Evolutionary conservation across 1,140 invertebrate genomes (phyloP).

Genomic region (Diuraphis noxia): DNA sequence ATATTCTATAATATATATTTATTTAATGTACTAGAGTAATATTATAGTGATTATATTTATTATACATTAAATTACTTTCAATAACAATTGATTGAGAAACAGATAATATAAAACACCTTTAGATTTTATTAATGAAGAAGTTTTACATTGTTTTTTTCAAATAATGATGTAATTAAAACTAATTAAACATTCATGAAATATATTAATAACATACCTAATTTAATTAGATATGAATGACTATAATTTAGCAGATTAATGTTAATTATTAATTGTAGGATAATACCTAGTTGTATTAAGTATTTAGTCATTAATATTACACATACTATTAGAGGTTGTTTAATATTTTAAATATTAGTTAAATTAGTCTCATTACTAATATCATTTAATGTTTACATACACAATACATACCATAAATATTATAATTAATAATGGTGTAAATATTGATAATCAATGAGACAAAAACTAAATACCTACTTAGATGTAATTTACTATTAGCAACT

Average conservation of each 20-base stretch:
- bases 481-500: background rate
- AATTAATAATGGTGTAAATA: background rate
- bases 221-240: background rate
- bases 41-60: background rate
- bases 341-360: background rate
- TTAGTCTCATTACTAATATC: background rate
- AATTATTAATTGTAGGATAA: background rate
- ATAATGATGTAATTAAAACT: background rate
- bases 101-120: background rate
- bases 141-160: background rate
- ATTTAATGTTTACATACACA: background rate
- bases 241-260: background rate
- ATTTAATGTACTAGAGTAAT: background rate
- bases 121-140: background rate
- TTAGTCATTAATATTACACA: background rate
- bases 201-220: background rate
- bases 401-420: background rate
- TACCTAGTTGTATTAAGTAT: background rate
- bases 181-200: background rate
- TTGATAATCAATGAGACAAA: background rate
- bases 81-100: no score
- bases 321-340: background rate
- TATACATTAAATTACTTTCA: background rate
- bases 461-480: background rate
- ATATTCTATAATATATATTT: no score